Evolutionary conservation across 2,113 vertebrate species (phyloP).

Genomic region (Phyllostomus hastatus): DNA sequence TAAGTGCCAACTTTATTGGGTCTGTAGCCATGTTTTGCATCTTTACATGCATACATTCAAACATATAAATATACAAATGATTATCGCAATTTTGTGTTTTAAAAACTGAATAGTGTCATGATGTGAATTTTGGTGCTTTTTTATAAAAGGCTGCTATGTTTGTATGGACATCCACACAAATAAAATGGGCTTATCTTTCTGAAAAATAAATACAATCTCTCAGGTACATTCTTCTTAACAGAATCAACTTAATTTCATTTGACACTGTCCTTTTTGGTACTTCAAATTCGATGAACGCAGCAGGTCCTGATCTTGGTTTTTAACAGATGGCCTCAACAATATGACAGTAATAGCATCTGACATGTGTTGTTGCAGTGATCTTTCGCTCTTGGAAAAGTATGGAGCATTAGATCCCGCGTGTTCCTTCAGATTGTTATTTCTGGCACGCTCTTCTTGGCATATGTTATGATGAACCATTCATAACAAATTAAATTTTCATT

Average conservation of each 20-base stretch:
- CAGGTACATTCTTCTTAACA: conserved; percentile 53
- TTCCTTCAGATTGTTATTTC: conserved; percentile 84
- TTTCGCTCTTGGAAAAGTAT: conserved; percentile 82
- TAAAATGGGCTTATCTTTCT: background rate
- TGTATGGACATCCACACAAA: background rate
- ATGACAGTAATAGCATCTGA: conserved; percentile 85
- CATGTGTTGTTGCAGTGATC: conserved; percentile 84
- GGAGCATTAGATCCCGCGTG: conserved; percentile 79
- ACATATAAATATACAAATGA: conserved; percentile 12
- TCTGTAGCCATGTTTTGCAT: background rate
- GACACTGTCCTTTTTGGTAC: conserved; percentile 74
- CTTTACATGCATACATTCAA: conserved; percentile 3
- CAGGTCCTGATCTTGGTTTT: conserved; percentile 83
- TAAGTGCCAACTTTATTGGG: background rate
- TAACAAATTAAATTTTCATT: conserved; percentile 82
- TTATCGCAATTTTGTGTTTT: conserved; percentile 5
- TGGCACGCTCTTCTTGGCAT: conserved; percentile 83
- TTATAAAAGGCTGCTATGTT: background rate
- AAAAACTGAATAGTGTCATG: background rate
- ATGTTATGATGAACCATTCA: conserved; percentile 81
- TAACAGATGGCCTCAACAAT: conserved; percentile 85
- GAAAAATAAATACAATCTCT: conserved; percentile 19
- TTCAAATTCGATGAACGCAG: conserved; percentile 75
- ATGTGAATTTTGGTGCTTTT: background rate
- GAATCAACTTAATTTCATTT: conserved; percentile 73